These are phyloP conservation scores for Mesocricetus auratus DNA, from an alignment of 2,113 vertebrate species.

Conservation along the genomic window DNA sequence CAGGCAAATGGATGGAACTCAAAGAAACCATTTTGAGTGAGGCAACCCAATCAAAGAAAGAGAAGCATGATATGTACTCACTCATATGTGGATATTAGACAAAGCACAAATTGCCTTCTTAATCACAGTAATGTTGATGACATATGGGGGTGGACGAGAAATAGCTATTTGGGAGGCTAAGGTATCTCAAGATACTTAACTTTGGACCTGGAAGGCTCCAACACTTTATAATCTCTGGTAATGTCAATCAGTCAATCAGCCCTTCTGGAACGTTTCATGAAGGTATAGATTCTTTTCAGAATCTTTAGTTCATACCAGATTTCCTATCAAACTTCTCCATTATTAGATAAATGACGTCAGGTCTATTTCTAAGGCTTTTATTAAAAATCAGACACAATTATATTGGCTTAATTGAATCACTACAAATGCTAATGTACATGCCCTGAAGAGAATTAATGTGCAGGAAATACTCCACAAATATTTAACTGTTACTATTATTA, in stretches of 20 bases:
- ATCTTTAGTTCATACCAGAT: neutral
- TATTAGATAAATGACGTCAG: neutral
- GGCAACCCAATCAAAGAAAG: no score
- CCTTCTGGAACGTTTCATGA: neutral
- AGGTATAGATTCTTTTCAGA: neutral
- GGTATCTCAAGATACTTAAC: neutral
- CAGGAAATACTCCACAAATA: neutral
- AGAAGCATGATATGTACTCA: no score
- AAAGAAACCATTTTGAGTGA: no score
- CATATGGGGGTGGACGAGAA: neutral
- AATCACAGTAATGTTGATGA: neutral
- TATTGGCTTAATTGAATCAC: neutral
- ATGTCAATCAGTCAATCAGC: neutral
- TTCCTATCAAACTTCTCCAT: neutral
- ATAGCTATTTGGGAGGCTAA: neutral
- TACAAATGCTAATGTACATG: neutral
- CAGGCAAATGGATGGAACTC: no score
- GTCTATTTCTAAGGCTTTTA: neutral
- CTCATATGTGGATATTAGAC: no score
- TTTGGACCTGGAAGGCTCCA: neutral
- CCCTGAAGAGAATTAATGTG: neutral
- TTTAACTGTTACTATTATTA: conserved; percentile 5
- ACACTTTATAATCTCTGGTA: neutral
- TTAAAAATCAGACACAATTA: conserved; percentile 1
- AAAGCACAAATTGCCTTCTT: neutral